Evolutionary conservation across 2,888 invertebrate species (phyloP), one percentile per base, ranked within the genome.

Genomic region (Brachycybe producta): DNA sequence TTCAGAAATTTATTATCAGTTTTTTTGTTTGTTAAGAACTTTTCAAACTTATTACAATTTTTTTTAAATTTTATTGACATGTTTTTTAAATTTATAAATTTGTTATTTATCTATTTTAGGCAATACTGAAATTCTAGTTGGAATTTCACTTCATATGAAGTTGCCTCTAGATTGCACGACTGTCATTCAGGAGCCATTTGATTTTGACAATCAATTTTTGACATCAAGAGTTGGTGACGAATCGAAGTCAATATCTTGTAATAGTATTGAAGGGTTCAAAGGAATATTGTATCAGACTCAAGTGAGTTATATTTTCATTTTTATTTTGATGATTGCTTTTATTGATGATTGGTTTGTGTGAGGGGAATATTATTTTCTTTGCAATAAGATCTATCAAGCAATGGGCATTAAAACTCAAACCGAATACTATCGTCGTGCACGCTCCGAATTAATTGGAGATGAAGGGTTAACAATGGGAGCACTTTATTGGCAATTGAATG

Each of bases 401-500:
- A 79, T 92, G 75, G 77, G 85, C 1, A 77, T 86, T 36, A 88
- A 86, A 67, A 74, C 79, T 2, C 81, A 91, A 68, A 82, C 87
- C 0, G 94, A 95, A 64, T 74, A 75, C 53, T 88, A 88, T 65
- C 73, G 86, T 30, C 78, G 80, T 60, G 73, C 68, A 57, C 72
- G 70, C 47, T 56, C 53, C 35, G 52, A 55, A 27, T 60, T 66
- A 5, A 57, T 54, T 19, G 53, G 59, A n/a, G 77, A 78, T 0
- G 67, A 74, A 58, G 83, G 83, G 4, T 64, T 72, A 55, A 97
- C 94, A 0, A 95, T 92, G 91, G 97, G 97, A 1, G 90, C 94
- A 1, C 72, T 98, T 47, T 98, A 92, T 67, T 98, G 97, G 97
- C 97, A 98, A 67, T 69, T 97, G 8, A 95, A 97, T 65, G 95